Evolutionary conservation across 2,888 invertebrate species (phyloP).

Genomic region (Spodoptera exigua): DNA sequence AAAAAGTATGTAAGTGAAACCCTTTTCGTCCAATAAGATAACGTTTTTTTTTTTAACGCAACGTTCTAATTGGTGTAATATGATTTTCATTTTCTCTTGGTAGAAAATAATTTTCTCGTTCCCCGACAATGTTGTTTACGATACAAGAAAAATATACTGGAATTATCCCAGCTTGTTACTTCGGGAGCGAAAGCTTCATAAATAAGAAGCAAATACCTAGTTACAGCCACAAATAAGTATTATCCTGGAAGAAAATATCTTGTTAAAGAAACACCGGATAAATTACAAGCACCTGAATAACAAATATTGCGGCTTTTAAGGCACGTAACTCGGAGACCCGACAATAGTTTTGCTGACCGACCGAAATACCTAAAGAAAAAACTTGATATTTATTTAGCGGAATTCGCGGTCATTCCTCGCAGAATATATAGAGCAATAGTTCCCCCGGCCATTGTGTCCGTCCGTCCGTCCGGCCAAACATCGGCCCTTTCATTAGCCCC

Average conservation of each 20-base stretch:
- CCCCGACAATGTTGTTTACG: constrained; percentile 32
- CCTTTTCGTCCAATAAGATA: constrained; percentile 37
- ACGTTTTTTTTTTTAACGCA: constrained; percentile 6
- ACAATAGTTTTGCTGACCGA: constrained; percentile 61
- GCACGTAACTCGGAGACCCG: constrained; percentile 26
- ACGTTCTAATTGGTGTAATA: constrained; percentile 37
- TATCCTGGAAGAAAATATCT: constrained; percentile 40
- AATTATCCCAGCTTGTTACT: constrained; percentile 43
- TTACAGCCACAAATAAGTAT: constrained; percentile 46
- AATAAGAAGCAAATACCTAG: constrained; percentile 48
- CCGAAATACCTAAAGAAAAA: constrained; percentile 55
- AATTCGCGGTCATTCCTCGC: constrained; percentile 72
- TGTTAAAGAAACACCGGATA: constrained; percentile 37
- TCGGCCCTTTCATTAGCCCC: constrained; percentile 70
- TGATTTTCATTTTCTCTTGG: constrained; percentile 34
- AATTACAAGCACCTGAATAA: constrained; percentile 50
- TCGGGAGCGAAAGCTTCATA: constrained; percentile 39
- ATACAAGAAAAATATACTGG: constrained; percentile 39
- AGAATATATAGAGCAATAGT: constrained; percentile 73
- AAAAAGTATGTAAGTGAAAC: constrained; percentile 25
- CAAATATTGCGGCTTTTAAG: constrained; percentile 46
- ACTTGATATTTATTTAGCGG: constrained; percentile 68
- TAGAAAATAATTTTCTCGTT: constrained; percentile 36
- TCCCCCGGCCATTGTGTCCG: constrained; percentile 51
- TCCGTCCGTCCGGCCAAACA: constrained; percentile 50